Evolutionary conservation across 1,140 invertebrate species (phyloP), one percentile per base, ranked within the genome.

Genomic region (Drosophila parabipectinata): DNA sequence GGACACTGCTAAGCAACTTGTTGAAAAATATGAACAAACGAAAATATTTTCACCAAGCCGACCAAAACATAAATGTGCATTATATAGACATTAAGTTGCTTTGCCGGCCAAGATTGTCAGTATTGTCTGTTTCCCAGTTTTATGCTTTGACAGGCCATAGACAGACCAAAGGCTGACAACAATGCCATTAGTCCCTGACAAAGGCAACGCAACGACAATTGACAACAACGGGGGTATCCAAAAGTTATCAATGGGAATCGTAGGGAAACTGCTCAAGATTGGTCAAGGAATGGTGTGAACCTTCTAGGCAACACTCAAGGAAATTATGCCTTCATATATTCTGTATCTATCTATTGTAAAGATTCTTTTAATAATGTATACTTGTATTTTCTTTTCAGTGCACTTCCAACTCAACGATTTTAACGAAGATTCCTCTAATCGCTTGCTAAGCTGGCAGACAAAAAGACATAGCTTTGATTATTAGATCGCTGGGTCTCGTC

Each of bases 1-100:
- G 45, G 32, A 45, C 44, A 41, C 50, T 53, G 55, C 79, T 72
- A 62, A 84, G 76, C 77, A 74, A 81, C 74, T 87, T 87, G 83
- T 87, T 88, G 82, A 87, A 88, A 87, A 88, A 75, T 72, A 77
- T 88, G 84, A 79, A 87, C 67, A 82, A 75, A 64, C 58, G 71
- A 67, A 75, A 75, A 77, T 82, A 71, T 82, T 74, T 85, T 87
- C 69, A 81, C 58, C 72, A 58, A 57, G 37, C 41, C 44, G 44
- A 21, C 37, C 37, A 69, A 53, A 66, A 76, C 66, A 59, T 56
- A 77, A 81, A 81, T 67, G 78, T 81, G 48, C 78, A 81, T 81
- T 81, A 81, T 81, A 68, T 52, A 80, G 71, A 80, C 78, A 80
- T 77, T 82, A 72, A 77, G 54, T 50, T 68, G 41, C 10, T 18